These are phyloP conservation scores for Myrmecophaga tridactyla DNA, from an alignment of 2,113 vertebrate species.

Conservation along the genomic window DNA sequence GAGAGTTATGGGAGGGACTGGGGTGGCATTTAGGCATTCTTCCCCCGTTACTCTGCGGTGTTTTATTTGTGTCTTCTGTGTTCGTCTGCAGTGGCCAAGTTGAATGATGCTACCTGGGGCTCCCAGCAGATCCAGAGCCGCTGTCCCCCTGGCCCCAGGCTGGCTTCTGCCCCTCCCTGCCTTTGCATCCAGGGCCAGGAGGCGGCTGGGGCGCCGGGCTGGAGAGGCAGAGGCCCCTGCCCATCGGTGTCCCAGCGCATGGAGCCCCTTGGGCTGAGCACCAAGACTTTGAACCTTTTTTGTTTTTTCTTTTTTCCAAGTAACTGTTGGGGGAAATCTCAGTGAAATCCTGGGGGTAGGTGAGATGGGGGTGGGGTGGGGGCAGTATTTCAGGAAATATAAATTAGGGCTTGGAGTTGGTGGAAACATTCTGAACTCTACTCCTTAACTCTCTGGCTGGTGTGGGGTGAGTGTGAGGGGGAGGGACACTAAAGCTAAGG, in stretches of 20 bases:
- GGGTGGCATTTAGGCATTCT: constrained; percentile 14
- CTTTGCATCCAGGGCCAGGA: constrained; percentile 72
- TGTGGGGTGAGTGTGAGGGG: not conserved
- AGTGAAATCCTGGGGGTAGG: constrained; percentile 48
- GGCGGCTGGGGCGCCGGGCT: constrained; percentile 70
- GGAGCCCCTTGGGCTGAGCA: constrained; percentile 77
- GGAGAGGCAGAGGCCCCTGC: constrained; percentile 75
- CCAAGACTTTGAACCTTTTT: constrained; percentile 74
- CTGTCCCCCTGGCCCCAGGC: constrained; percentile 72
- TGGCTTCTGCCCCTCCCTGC: constrained; percentile 74
- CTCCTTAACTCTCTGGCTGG: not conserved
- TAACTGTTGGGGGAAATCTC: constrained; percentile 63
- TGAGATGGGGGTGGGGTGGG: constrained; percentile 29
- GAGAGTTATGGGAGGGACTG: not conserved
- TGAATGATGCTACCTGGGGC: constrained; percentile 78
- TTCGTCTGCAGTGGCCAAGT: constrained; percentile 78
- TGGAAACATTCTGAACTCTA: constrained; percentile 19
- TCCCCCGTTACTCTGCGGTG: constrained; percentile 74
- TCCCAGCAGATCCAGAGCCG: constrained; percentile 76
- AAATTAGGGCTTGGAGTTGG: constrained; percentile 12
- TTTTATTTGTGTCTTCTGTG: constrained; percentile 73
- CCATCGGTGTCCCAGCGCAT: constrained; percentile 72
- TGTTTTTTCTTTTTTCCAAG: constrained; percentile 68
- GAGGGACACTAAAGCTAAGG: not conserved
- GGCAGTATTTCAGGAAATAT: not conserved